Percentiles rank a stretch among this genome's conserved stretches.
These are phyloP conservation scores for Centruroides sculpturatus DNA, from an alignment of 1,140 invertebrate species.

Conservation along the genomic window DNA sequence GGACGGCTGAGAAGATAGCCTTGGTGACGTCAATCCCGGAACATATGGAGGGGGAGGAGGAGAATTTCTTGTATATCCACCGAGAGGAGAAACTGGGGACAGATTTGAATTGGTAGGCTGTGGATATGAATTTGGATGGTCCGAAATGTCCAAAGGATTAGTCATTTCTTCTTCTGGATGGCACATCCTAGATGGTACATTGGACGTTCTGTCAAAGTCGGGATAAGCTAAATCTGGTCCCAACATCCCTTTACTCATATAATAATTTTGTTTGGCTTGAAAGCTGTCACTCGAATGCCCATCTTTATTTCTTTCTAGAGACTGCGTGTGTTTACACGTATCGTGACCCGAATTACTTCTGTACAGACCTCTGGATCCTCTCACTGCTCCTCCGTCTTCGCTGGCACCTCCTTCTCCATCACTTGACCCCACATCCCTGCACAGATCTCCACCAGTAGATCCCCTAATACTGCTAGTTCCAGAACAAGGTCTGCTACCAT, in stretches of 20 bases:
- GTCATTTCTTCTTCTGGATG: conserved; percentile 1
- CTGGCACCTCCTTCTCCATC: conserved; percentile 3
- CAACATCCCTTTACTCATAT: conserved; percentile 15
- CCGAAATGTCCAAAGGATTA: not conserved
- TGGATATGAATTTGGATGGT: conserved; percentile 1
- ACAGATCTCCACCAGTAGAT: conserved; percentile 18
- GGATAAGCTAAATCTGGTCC: conserved; percentile 14
- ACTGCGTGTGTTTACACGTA: conserved; percentile 12
- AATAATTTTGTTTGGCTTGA: conserved; percentile 17
- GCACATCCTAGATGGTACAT: not conserved
- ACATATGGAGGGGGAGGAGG: conserved; percentile 8
- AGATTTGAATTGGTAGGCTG: not conserved
- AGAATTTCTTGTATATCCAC: conserved; percentile 5
- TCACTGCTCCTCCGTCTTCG: not conserved
- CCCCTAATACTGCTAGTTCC: conserved; percentile 18
- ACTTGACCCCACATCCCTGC: conserved; percentile 10
- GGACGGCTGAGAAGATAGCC: not conserved
- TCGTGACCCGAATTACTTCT: not conserved
- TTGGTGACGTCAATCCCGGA: conserved; percentile 1
- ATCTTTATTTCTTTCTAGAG: conserved; percentile 16
- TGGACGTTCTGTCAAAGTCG: not conserved
- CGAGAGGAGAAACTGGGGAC: not conserved
- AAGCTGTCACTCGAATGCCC: conserved; percentile 16
- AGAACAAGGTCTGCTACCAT: conserved; percentile 9
- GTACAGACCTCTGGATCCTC: not conserved